A percentile compares a stretch with the other conserved stretches of the same genome.
phyloP scores from a whole-genome alignment of 2,113 vertebrate genomes.

The pig (Sus scrofa) region DNA sequence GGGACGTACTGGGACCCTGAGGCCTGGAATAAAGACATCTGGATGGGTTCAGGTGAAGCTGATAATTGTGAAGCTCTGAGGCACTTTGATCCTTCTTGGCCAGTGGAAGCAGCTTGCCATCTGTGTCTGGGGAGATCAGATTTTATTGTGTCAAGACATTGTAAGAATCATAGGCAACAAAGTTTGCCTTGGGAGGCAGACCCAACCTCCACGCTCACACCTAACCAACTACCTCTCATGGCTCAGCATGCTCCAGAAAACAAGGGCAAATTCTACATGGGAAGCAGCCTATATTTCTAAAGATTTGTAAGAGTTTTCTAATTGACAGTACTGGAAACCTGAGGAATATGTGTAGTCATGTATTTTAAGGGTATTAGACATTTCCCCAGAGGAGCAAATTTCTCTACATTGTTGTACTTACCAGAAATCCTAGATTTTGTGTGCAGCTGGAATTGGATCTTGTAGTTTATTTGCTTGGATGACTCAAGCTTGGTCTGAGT shows the following conservation, averaged over 20 bases:
- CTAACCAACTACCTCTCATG: neutral
- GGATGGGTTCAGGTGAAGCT: neutral
- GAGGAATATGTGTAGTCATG: neutral
- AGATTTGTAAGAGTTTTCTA: neutral
- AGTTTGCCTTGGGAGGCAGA: neutral
- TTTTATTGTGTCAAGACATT: neutral
- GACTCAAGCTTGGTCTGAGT: neutral
- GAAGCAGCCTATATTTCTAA: neutral
- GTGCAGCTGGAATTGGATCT: neutral
- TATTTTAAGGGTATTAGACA: neutral
- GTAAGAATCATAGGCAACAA: accelerated
- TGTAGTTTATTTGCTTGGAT: neutral
- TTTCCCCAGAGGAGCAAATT: neutral
- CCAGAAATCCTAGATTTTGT: neutral
- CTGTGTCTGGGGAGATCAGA: neutral
- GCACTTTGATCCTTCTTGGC: neutral
- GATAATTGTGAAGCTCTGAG: neutral
- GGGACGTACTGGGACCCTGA: neutral
- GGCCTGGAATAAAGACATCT: neutral
- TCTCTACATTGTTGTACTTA: neutral
- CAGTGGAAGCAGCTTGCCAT: neutral
- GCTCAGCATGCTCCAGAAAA: neutral
- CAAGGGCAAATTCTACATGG: neutral
- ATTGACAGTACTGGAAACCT: neutral
- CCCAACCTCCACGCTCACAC: neutral